Evolutionary conservation across 2,797 vertebrate species (phyloP), one percentile per base, ranked within the genome.

Genomic region (Botia kubotai): DNA sequence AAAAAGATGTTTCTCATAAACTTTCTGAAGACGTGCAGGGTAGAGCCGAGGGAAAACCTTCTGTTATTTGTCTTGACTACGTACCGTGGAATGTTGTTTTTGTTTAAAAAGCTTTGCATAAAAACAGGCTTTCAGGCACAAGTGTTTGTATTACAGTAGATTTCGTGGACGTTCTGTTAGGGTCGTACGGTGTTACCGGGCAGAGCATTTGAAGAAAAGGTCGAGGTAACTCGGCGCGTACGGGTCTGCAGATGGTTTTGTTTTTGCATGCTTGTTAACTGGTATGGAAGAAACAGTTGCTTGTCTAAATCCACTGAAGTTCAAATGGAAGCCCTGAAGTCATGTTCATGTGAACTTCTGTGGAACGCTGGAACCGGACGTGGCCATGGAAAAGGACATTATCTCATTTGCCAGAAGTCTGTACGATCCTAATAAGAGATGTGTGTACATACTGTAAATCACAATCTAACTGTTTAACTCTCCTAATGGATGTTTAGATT

Each of bases 11-110:
- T 21, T 21, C 50, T 5, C 33, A 21, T 11, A 33, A 55, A 12
- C 4, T 21, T 53, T 72, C 46, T 43, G 46, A 52, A 26, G n/a
- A 55, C n/a, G 48, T 12, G 13, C 46, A 77, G 36, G 12, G 58
- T 39, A 17, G 13, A 69, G 50, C 17, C 63, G 36, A 50, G 53
- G 33, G 73, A 58, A 60, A 52, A 13, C 50, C 17, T 48, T 48
- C 26, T 58, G 19, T 43, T 82, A 60, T 75, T 86, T 75, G 23
- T 82, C 26, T 72, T 84, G 79, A 82, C 60, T 13, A 12, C 17
- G 14, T 23, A 79, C 77, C 82, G 80, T 81, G 74, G 78, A 86
- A 86, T 85, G 78, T 69, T 79, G 80, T 84, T 88, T 82, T 82
- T 72, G 58, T 76, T 81, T 75, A n/a, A 70, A 71, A 81, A 57